Evolutionary conservation across 2,797 vertebrate genomes (phyloP), one percentile per base, ranked within the genome.

Genomic region (Nyctibius grandis): DNA sequence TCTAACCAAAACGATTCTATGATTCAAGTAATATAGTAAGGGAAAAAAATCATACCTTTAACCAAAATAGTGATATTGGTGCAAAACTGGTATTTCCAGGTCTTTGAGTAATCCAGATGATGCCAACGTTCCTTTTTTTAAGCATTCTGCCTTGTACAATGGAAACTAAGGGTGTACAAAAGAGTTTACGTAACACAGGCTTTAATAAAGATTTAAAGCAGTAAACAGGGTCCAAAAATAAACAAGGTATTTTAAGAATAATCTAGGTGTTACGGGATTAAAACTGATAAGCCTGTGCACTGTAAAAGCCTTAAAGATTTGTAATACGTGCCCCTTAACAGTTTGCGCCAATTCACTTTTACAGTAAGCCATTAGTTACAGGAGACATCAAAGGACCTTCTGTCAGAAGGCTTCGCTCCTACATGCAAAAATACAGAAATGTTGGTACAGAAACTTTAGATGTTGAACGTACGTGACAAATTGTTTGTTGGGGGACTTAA

Each of bases 211-310:
- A 88, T 60, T 79, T 92, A 67, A 76, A 93, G 51, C 36, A 17
- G 54, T 90, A 91, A 93, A 91, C 45, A 84, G 65, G 11, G 53
- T 69, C 73, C 65, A 65, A 88, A 91, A 59, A 34, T n/a, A 77
- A 78, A 78, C 33, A 26, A 9, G 61, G 36, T 86, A 78, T 87
- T 93, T 94, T 92, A 88, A 84, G 54, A 94, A 78, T 89, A 88
- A 92, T 89, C 84, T 73, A 94, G 57, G 64, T 88, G 80, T 92
- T 94, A 93, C 6, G 2, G 68, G 65, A 94, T 94, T 93, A 93
- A 93, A 95, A 89, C 34, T 40, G 73, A 61, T 91, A 83, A 94
- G 44, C 53, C 36, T 6, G 12, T 16, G 31, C 61, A 57, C 53
- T 89, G 78, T 68, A 85, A 91, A 83, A 93, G 45, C 78, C 78